These are phyloP conservation scores for Alauda arvensis DNA, from an alignment of 2,797 vertebrate species.

Conservation along the genomic window DNA sequence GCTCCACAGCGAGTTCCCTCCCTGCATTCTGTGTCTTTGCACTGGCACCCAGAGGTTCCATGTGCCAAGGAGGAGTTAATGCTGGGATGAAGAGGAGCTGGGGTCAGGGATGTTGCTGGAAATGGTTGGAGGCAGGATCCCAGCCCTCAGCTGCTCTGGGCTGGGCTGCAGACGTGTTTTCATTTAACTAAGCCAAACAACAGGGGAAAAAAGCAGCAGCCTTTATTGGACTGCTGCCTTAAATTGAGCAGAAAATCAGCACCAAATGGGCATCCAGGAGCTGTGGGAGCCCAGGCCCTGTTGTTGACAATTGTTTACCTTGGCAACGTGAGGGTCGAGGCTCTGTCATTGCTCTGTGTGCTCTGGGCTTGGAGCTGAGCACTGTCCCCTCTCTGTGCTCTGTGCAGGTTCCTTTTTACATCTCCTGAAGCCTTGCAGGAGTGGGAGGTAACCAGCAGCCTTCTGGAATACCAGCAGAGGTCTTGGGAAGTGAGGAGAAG, in stretches of 20 bases:
- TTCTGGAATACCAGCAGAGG: accelerated
- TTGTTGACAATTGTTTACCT: background rate
- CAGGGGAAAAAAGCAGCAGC: background rate
- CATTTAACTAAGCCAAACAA: slow-evolving; percentile 33
- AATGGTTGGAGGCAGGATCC: slow-evolving; percentile 11
- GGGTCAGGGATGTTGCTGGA: background rate
- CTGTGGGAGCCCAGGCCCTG: background rate
- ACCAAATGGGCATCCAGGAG: slow-evolving; percentile 18
- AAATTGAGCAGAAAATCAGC: slow-evolving; percentile 59
- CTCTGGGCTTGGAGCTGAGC: background rate
- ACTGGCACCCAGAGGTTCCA: background rate
- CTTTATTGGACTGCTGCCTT: slow-evolving; percentile 31
- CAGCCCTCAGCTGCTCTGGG: background rate
- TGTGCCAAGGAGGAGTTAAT: background rate
- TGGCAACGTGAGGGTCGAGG: background rate
- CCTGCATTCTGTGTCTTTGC: background rate
- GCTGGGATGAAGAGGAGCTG: background rate
- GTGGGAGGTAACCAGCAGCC: background rate
- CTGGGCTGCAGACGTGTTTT: slow-evolving; percentile 7
- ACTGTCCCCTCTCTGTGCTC: background rate
- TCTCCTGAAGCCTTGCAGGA: background rate
- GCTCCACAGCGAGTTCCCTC: background rate
- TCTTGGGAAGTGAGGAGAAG: background rate
- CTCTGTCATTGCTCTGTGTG: background rate
- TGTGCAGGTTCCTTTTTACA: background rate